Conservation (phyloP, 1,140 invertebrate species). For the Archegozetes longisetosus region DNA sequence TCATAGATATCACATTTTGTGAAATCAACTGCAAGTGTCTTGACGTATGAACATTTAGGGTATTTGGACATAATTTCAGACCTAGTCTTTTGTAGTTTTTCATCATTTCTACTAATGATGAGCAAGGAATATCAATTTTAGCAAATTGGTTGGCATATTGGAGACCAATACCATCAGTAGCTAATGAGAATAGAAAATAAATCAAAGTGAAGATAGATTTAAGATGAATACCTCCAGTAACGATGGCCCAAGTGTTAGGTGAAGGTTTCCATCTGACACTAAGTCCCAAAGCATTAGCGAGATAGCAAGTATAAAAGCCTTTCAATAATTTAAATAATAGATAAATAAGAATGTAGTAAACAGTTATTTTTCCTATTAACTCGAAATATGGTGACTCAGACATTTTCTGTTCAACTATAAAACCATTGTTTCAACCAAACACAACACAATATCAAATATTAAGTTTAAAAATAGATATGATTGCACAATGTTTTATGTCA, state of each 20-base stretch:
- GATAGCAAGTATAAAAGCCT: not conserved
- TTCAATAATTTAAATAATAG: not conserved
- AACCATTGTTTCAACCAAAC: too few relatives aligned
- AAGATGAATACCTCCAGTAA: constrained; percentile 78
- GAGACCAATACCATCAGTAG: constrained; percentile 77
- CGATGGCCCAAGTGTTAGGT: constrained; percentile 32
- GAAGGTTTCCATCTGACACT: constrained; percentile 10
- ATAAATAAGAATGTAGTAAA: too few relatives aligned
- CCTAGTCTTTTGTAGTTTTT: constrained; percentile 62
- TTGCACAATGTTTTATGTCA: too few relatives aligned
- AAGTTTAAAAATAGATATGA: too few relatives aligned
- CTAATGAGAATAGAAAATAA: constrained; percentile 19
- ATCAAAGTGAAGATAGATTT: constrained; percentile 25
- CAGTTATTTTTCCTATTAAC: too few relatives aligned
- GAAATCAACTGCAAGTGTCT: not conserved
- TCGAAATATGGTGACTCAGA: too few relatives aligned
- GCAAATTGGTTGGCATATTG: constrained; percentile 68
- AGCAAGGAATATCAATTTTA: constrained; percentile 63
- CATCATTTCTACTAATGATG: constrained; percentile 63
- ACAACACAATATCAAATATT: too few relatives aligned
- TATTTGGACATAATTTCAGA: constrained; percentile 51
- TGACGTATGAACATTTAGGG: not conserved
- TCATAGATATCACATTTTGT: not conserved
- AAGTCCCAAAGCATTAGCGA: not conserved
- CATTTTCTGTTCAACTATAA: too few relatives aligned